Evolutionary conservation across 2,888 invertebrate genomes (phyloP).

Genomic region (Hetaerina titia): DNA sequence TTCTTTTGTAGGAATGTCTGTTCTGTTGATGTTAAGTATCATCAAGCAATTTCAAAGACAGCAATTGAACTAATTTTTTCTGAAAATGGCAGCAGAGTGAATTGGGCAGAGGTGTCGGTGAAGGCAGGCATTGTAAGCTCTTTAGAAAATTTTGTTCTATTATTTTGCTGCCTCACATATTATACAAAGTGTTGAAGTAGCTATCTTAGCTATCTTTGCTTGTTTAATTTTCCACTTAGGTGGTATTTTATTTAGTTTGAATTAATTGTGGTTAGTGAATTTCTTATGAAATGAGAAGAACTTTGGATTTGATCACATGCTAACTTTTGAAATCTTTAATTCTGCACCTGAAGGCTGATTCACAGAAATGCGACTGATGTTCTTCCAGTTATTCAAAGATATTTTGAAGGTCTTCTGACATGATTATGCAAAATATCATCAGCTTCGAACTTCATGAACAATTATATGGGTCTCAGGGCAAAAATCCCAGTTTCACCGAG

Average conservation of each 20-base stretch:
- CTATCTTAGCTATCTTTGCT: not conserved
- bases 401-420: not conserved
- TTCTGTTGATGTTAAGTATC: conserved; percentile 41
- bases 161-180: conserved; percentile 45
- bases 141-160: conserved; percentile 32
- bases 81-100: conserved; percentile 47
- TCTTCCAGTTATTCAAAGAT: not conserved
- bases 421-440: not conserved
- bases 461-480: not conserved
- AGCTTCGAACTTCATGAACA: not conserved
- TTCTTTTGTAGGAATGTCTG: conserved; percentile 55
- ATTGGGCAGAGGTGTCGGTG: conserved; percentile 34
- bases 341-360: not conserved
- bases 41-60: conserved; percentile 38
- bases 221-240: conserved; percentile 9
- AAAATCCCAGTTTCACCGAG: not conserved
- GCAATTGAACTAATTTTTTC: conserved; percentile 41
- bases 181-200: conserved; percentile 1
- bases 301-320: not conserved
- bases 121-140: conserved; percentile 58
- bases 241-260: not conserved
- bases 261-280: not conserved
- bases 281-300: not conserved
- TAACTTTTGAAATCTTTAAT: not conserved
- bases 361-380: not conserved